Evolutionary conservation across 2,113 vertebrate genomes (phyloP).

Genomic region (Chionodraco myersi): DNA sequence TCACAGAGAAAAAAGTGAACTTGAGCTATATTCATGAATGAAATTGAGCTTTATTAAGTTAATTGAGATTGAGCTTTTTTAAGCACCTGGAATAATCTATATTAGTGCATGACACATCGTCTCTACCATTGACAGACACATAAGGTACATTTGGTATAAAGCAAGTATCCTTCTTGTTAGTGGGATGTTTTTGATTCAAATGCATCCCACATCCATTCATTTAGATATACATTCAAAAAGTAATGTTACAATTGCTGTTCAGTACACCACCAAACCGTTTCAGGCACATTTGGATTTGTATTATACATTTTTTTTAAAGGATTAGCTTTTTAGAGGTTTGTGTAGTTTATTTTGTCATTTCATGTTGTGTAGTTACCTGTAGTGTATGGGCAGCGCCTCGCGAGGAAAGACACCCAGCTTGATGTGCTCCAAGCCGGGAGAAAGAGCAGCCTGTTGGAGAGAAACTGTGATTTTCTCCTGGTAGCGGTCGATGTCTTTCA

Average conservation of each 20-base stretch:
- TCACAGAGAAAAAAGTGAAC: background rate
- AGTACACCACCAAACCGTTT: background rate
- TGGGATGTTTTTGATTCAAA: background rate
- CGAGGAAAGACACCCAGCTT: conserved; percentile 92
- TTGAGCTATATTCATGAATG: background rate
- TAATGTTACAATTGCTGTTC: background rate
- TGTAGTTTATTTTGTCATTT: background rate
- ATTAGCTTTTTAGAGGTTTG: background rate
- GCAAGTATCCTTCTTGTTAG: background rate
- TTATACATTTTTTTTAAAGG: too few relatives aligned
- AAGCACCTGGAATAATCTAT: background rate
- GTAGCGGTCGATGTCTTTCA: conserved; percentile 97
- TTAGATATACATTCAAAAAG: background rate
- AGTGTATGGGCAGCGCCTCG: conserved; percentile 93
- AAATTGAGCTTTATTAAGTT: background rate
- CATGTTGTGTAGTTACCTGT: conserved; percentile 83
- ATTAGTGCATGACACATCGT: background rate
- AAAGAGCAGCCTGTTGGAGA: conserved; percentile 87
- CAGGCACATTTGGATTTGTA: background rate
- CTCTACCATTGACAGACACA: background rate
- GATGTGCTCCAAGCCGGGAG: conserved; percentile 82
- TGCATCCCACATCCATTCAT: background rate
- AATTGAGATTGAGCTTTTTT: background rate
- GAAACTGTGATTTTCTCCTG: conserved; percentile 94
- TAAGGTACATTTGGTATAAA: background rate